Percentiles rank a stretch among this genome's conserved stretches.
Conservation (phyloP, 2,888 invertebrate species). For the Ornithoptera priamus region DNA sequence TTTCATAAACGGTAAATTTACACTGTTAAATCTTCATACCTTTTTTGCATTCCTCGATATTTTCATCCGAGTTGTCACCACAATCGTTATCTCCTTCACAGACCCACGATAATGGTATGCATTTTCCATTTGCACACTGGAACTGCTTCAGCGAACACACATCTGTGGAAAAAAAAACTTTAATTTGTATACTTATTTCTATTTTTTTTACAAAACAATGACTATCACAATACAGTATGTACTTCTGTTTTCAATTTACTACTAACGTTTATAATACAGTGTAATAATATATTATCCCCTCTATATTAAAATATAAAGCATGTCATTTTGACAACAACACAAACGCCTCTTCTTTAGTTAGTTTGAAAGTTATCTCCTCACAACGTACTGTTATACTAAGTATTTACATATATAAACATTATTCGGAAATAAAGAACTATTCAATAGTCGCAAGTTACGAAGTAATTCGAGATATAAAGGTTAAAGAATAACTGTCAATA, state of each 20-base stretch:
- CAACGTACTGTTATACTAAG: background rate
- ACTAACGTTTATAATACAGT: no score
- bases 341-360: background rate
- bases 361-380: conserved; percentile 10
- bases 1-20: background rate
- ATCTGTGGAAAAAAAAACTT: conserved; percentile 51
- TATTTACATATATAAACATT: conserved; percentile 12
- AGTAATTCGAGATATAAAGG: background rate
- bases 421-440: conserved; percentile 22
- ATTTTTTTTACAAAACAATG: no score
- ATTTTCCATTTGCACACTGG: conserved; percentile 85
- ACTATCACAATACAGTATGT: no score
- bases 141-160: conserved; percentile 86
- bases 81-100: conserved; percentile 91
- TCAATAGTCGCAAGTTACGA: background rate
- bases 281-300: background rate
- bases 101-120: conserved; percentile 87
- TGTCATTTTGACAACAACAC: conserved; percentile 8
- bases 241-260: no score
- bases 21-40: conserved; percentile 64
- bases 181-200: background rate
- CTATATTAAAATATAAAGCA: background rate
- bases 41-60: conserved; percentile 84
- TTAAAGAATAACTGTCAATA: background rate
- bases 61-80: conserved; percentile 90